These are phyloP conservation scores for Dynastes hyllus DNA, from an alignment of 2,888 invertebrate genomes.

Conservation along the genomic window DNA sequence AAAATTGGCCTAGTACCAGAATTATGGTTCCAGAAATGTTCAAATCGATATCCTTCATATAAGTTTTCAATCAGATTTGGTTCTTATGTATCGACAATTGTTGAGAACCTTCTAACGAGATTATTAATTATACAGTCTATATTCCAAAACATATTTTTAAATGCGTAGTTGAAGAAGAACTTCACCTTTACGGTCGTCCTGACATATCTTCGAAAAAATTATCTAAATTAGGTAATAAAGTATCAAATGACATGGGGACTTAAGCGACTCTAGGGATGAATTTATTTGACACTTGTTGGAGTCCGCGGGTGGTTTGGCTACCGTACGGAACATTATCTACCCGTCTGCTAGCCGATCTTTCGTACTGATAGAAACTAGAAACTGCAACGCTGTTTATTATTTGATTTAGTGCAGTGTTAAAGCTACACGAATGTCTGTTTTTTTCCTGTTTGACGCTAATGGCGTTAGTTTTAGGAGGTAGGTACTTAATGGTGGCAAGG, in stretches of 20 bases:
- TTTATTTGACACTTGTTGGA: constrained; percentile 41
- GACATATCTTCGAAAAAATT: constrained; percentile 21
- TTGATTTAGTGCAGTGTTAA: constrained; percentile 36
- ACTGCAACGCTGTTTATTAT: constrained; percentile 8
- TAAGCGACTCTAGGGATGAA: constrained; percentile 26
- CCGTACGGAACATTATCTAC: constrained; percentile 34
- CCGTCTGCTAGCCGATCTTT: constrained; percentile 8
- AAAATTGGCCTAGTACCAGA: no score
- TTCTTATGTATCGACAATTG: no score
- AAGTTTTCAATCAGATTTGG: no score
- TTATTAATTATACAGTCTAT: no score
- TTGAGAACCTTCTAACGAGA: no score
- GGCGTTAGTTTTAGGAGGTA: constrained; percentile 16
- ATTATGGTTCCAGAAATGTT: no score
- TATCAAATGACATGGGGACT: constrained; percentile 18
- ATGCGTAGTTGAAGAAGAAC: no score
- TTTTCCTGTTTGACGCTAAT: constrained; percentile 8
- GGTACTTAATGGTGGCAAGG: no score
- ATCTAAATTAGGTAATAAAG: constrained; percentile 47
- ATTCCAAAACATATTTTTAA: no score
- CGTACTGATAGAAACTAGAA: constrained; percentile 14
- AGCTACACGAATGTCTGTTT: not conserved
- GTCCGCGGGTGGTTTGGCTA: constrained; percentile 42
- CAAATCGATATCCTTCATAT: no score
- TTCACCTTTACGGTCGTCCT: constrained; percentile 2